A percentile compares a stretch with the other conserved stretches of the same genome.
Conservation (phyloP, 2,888 invertebrate species). For the Ptilodon capucinus region DNA sequence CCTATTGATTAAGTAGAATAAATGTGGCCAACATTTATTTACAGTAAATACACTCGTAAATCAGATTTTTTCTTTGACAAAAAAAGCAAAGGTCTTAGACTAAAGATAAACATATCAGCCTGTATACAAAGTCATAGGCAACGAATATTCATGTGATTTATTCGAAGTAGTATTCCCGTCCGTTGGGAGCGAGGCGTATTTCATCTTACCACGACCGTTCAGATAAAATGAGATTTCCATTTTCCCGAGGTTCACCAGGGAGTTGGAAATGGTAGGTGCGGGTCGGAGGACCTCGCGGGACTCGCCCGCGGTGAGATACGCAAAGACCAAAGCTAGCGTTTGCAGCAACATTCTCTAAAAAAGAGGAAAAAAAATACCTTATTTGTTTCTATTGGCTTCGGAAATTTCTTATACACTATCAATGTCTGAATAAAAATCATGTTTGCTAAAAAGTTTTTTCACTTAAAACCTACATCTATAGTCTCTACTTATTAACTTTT, state of each 20-base stretch:
- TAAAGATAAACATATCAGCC: constrained; percentile 3
- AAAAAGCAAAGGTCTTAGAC: background rate
- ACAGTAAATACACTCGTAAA: background rate
- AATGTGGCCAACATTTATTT: no score
- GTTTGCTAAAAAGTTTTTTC: no score
- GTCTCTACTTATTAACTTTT: no score
- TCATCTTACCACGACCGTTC: constrained; percentile 52
- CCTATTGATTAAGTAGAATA: no score
- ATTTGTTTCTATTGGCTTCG: background rate
- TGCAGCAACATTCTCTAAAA: constrained; percentile 38
- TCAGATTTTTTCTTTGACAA: background rate
- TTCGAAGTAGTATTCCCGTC: constrained; percentile 1
- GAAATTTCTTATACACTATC: background rate
- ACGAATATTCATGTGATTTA: constrained; percentile 8
- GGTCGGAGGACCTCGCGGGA: constrained; percentile 46
- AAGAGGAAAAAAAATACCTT: background rate
- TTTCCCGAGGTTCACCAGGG: constrained; percentile 71
- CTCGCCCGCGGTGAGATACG: constrained; percentile 32
- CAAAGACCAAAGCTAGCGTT: constrained; percentile 29
- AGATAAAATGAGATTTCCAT: constrained; percentile 71
- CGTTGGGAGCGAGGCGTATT: constrained; percentile 5
- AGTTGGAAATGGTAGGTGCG: constrained; percentile 60
- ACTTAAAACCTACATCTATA: no score
- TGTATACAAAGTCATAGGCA: background rate
- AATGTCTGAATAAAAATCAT: no score